A percentile compares a stretch with the other conserved stretches of the same genome.
These are phyloP conservation scores for Catagonus wagneri DNA, from an alignment of 2,113 vertebrate genomes.

Conservation along the genomic window DNA sequence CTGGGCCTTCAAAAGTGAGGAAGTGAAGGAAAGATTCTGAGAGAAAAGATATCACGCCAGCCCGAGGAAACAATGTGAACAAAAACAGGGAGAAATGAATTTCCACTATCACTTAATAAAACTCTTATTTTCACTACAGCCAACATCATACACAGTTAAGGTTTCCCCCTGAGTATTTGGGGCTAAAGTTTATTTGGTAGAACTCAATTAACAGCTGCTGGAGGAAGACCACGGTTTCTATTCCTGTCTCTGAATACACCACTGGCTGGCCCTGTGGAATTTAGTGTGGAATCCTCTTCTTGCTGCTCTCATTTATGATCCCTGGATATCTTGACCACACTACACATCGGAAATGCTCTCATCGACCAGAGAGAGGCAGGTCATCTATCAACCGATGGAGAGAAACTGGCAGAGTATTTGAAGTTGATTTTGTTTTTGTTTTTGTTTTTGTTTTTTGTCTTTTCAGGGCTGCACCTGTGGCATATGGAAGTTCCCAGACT, in stretches of 20 bases:
- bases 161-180: not conserved
- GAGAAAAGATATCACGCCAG: not conserved
- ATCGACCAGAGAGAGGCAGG: not conserved
- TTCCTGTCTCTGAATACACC: not conserved
- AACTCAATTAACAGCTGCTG: not conserved
- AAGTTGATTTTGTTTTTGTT: not conserved
- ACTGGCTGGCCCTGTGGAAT: not conserved
- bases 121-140: not conserved
- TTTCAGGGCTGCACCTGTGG: no score
- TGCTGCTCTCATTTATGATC: not conserved
- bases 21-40: not conserved
- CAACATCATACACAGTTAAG: not conserved
- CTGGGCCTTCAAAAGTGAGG: not conserved
- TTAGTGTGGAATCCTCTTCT: not conserved
- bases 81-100: not conserved
- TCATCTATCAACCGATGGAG: not conserved
- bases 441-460: no score
- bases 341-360: not conserved
- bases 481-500: no score
- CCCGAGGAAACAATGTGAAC: not conserved
- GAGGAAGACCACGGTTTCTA: not conserved
- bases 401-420: not conserved
- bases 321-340: not conserved
- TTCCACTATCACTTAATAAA: not conserved
- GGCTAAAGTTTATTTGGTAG: not conserved